These are phyloP conservation scores for Moxostoma hubbsi DNA, from an alignment of 2,797 vertebrate species.

Conservation along the genomic window DNA sequence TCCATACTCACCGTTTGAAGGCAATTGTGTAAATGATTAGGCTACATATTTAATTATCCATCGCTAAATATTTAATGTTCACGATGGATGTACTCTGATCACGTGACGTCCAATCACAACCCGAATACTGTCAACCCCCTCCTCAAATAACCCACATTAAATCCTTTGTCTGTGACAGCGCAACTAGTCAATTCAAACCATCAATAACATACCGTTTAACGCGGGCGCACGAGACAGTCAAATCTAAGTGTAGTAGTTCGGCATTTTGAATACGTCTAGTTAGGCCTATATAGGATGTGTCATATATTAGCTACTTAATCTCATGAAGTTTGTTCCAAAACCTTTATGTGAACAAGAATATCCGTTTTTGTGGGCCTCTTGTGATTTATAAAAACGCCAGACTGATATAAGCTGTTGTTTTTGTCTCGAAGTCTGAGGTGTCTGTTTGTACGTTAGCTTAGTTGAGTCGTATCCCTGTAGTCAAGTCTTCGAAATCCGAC, in stretches of 20 bases:
- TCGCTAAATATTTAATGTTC: constrained; percentile 80
- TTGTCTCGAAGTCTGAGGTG: too few relatives aligned
- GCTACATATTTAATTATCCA: constrained; percentile 79
- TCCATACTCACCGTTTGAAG: neutral
- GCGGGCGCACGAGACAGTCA: neutral
- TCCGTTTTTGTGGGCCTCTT: too few relatives aligned
- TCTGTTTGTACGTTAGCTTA: too few relatives aligned
- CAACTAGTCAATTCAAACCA: constrained; percentile 30
- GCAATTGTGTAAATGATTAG: constrained; percentile 59
- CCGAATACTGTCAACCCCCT: constrained; percentile 36
- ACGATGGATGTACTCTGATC: constrained; percentile 72
- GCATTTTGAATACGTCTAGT: too few relatives aligned
- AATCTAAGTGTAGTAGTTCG: neutral
- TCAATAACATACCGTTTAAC: constrained; percentile 43
- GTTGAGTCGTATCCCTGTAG: too few relatives aligned
- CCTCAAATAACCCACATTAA: constrained; percentile 55
- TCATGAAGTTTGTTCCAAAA: neutral
- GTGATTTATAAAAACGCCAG: too few relatives aligned
- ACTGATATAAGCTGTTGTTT: too few relatives aligned
- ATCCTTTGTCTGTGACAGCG: constrained; percentile 51
- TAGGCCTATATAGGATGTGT: too few relatives aligned
- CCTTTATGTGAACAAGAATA: neutral
- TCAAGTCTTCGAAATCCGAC: too few relatives aligned
- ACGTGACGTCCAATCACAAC: constrained; percentile 56
- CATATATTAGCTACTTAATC: too few relatives aligned